phyloP scores from a whole-genome alignment of 2,888 invertebrate species.

The Caenorhabditis parvicauda region DNA sequence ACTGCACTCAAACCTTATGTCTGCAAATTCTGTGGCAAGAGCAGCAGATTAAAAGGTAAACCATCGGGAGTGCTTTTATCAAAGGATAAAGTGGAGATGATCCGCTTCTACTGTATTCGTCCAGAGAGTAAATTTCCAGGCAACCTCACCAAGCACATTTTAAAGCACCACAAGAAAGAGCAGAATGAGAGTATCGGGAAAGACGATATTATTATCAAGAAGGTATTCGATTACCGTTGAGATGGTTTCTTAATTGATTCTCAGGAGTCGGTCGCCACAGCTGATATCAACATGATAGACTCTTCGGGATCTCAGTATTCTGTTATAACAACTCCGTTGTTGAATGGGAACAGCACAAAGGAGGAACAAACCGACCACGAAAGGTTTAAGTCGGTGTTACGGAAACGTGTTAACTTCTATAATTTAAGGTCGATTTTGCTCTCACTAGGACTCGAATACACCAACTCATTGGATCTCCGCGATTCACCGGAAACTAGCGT shows the following conservation, averaged over 20 bases:
- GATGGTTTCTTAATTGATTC: neutral
- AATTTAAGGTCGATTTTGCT: slow-evolving; percentile 36
- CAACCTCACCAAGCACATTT: slow-evolving; percentile 62
- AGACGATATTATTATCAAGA: slow-evolving; percentile 63
- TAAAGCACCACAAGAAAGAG: slow-evolving; percentile 62
- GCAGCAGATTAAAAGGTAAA: slow-evolving; percentile 61
- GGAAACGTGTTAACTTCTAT: neutral
- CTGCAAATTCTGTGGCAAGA: slow-evolving; percentile 62
- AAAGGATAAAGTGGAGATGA: too few relatives aligned
- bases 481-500: slow-evolving; percentile 22
- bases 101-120: too few relatives aligned
- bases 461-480: slow-evolving; percentile 25
- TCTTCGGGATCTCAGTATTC: too few relatives aligned
- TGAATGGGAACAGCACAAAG: slow-evolving; percentile 30
- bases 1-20: slow-evolving; percentile 62
- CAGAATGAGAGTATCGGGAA: slow-evolving; percentile 59
- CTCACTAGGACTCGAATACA: slow-evolving; percentile 42
- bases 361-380: slow-evolving; percentile 32
- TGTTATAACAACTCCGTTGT: too few relatives aligned
- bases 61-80: too few relatives aligned
- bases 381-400: too few relatives aligned
- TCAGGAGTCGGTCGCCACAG: too few relatives aligned
- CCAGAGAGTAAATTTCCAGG: slow-evolving; percentile 40
- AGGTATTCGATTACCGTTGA: slow-evolving; percentile 21
- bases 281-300: too few relatives aligned